phyloP scores from a whole-genome alignment of 1,140 invertebrate species.

The Ruditapes philippinarum region DNA sequence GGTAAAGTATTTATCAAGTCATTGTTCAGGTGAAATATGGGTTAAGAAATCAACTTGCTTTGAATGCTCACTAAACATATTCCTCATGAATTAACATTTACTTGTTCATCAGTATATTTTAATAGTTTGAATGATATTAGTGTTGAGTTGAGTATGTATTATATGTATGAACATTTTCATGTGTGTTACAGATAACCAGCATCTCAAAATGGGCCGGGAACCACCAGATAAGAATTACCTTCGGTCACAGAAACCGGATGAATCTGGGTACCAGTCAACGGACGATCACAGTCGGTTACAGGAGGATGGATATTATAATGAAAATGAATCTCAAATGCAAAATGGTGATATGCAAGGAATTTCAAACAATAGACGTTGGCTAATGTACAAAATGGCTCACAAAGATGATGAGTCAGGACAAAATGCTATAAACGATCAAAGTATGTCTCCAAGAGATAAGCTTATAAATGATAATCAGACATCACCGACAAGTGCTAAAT shows the following conservation, averaged over 20 bases:
- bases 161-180: neutral
- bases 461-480: conserved; percentile 53
- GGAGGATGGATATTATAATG: conserved; percentile 6
- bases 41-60: neutral
- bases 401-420: conserved; percentile 89
- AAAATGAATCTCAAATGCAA: conserved; percentile 64
- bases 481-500: conserved; percentile 34
- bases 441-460: neutral
- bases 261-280: conserved; percentile 77
- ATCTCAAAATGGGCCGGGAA: conserved; percentile 58
- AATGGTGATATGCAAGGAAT: conserved; percentile 60
- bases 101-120: too few species aligned
- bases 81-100: too few species aligned
- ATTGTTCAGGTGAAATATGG: neutral
- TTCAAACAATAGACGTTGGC: conserved; percentile 90
- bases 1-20: too few species aligned
- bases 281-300: conserved; percentile 62
- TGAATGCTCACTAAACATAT: too few species aligned
- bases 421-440: conserved; percentile 43
- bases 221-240: conserved; percentile 37
- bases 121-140: too few species aligned
- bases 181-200: conserved; percentile 53
- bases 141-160: too few species aligned
- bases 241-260: conserved; percentile 43
- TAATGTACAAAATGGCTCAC: conserved; percentile 87